Evolutionary conservation across 2,113 vertebrate species (phyloP).

Genomic region (Oryzias javanicus): DNA sequence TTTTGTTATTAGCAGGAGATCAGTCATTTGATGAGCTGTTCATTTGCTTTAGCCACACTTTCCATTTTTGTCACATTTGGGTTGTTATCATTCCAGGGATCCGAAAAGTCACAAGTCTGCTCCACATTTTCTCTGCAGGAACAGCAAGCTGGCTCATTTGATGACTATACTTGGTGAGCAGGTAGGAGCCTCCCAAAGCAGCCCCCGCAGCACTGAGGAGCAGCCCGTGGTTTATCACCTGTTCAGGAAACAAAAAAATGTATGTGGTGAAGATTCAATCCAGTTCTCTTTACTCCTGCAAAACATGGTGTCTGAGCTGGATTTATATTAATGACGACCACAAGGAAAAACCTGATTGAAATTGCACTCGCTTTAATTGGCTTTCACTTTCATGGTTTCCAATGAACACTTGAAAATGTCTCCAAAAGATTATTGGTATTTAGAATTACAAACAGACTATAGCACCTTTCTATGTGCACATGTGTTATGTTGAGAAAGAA

Average conservation of each 20-base stretch:
- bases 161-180: slow-evolving; percentile 70
- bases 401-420: too few species aligned
- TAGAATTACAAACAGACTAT: too few species aligned
- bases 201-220: slow-evolving; percentile 64
- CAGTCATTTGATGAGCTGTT: not conserved
- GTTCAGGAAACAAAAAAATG: slow-evolving; percentile 2
- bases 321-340: too few species aligned
- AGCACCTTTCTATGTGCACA: too few species aligned
- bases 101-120: slow-evolving; percentile 49
- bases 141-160: slow-evolving; percentile 48
- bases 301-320: too few species aligned
- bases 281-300: too few species aligned
- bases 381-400: too few species aligned
- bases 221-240: slow-evolving; percentile 82
- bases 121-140: slow-evolving; percentile 64
- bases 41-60: not conserved
- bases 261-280: not conserved
- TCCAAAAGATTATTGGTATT: too few species aligned
- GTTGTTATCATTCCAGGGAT: slow-evolving; percentile 16
- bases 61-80: slow-evolving; percentile 7
- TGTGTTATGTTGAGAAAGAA: too few species aligned
- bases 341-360: too few species aligned
- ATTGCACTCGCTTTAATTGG: too few species aligned
- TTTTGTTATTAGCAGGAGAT: too few species aligned
- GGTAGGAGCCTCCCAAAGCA: slow-evolving; percentile 62